Conservation (phyloP, 2,113 vertebrate species). For the Gorilla gorilla region DNA sequence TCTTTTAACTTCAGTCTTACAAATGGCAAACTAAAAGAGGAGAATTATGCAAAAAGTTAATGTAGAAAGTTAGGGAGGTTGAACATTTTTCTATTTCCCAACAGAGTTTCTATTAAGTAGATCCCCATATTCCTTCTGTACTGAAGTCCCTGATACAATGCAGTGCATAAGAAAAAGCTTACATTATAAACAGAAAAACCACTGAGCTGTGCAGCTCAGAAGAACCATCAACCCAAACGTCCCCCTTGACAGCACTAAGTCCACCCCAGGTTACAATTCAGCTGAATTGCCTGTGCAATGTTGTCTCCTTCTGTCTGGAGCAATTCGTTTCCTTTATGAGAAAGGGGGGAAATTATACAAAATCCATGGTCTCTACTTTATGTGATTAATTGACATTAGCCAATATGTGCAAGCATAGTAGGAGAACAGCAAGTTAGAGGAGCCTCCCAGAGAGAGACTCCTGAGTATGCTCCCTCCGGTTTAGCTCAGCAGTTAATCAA, state of each 20-base stretch:
- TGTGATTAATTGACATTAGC: constrained; percentile 36
- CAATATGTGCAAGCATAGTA: neutral
- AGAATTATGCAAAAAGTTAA: neutral
- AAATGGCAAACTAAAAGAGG: neutral
- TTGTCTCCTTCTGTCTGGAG: neutral
- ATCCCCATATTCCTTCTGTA: neutral
- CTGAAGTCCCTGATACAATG: neutral
- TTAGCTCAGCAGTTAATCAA: neutral
- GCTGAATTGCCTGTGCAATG: constrained; percentile 11
- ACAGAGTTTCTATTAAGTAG: neutral
- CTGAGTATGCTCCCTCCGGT: neutral
- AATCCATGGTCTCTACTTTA: neutral
- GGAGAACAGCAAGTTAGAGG: neutral
- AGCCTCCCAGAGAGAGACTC: neutral
- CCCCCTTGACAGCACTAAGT: constrained; percentile 18
- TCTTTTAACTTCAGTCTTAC: constrained; percentile 9
- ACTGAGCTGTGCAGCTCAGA: neutral
- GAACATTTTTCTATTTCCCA: neutral
- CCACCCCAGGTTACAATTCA: neutral
- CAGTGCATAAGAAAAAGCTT: constrained; percentile 21
- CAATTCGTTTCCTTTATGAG: constrained; percentile 41
- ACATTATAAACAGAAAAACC: constrained; percentile 38
- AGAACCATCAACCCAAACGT: constrained; percentile 28
- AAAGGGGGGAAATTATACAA: neutral
- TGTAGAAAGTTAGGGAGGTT: neutral